Evolutionary conservation across 2,888 invertebrate species (phyloP).

Genomic region (Pyrrhia umbra): DNA sequence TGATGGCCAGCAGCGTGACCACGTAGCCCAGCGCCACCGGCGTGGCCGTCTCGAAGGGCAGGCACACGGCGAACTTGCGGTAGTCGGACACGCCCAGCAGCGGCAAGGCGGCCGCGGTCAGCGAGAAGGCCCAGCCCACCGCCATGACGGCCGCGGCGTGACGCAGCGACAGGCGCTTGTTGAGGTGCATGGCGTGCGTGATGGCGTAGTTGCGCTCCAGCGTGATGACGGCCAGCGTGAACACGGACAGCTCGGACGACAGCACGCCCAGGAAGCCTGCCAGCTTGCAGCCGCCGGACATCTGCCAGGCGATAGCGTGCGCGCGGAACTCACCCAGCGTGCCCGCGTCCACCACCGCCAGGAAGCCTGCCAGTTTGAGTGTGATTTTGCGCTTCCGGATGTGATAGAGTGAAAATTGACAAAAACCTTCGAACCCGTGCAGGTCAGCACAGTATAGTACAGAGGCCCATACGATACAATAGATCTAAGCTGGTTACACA

Average conservation of each 20-base stretch:
- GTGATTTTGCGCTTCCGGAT: too few relatives aligned
- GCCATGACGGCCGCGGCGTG: constrained; percentile 98
- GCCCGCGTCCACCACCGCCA: constrained; percentile 98
- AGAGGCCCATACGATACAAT: too few relatives aligned
- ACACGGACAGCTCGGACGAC: constrained; percentile 98
- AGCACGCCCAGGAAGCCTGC: constrained; percentile 98
- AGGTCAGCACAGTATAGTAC: too few relatives aligned
- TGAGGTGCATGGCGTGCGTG: constrained; percentile 99
- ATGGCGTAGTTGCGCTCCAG: constrained; percentile 99
- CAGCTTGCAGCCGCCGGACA: constrained; percentile 97
- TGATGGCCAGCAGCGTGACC: constrained; percentile 96
- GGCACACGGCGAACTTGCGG: constrained; percentile 98
- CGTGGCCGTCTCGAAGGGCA: constrained; percentile 97
- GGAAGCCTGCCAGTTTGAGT: constrained; percentile 94
- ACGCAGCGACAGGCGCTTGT: constrained; percentile 96
- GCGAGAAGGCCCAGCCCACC: constrained; percentile 97
- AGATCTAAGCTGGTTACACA: too few relatives aligned
- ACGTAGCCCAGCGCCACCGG: constrained; percentile 96
- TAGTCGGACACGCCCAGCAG: constrained; percentile 98
- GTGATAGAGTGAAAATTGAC: too few relatives aligned
- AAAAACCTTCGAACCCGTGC: too few relatives aligned
- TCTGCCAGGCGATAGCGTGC: constrained; percentile 99
- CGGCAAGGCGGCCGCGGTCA: constrained; percentile 96
- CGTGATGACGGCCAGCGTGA: constrained; percentile 98
- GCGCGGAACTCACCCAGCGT: constrained; percentile 98